phyloP scores from a whole-genome alignment of 2,113 vertebrate genomes.

The Pterocles gutturalis region DNA sequence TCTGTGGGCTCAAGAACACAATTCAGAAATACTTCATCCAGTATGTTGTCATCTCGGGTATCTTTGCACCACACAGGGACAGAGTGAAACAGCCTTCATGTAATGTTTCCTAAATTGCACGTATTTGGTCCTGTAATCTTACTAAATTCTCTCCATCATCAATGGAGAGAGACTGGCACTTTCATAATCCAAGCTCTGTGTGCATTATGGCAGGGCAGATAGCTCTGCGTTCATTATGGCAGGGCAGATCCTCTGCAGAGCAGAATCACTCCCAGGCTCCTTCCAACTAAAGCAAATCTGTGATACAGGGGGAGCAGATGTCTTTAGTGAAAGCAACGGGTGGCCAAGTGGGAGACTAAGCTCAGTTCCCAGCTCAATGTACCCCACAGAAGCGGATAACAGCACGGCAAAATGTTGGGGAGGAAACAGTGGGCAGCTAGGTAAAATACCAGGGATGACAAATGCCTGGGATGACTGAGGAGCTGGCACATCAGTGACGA shows the following conservation, averaged over 20 bases:
- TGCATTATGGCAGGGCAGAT: background rate
- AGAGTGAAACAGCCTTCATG: background rate
- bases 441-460: constrained; percentile 31
- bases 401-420: background rate
- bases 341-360: constrained; percentile 6
- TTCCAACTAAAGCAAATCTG: constrained; percentile 51
- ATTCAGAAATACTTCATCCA: background rate
- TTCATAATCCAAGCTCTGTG: background rate
- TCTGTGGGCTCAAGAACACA: background rate
- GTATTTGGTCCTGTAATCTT: background rate
- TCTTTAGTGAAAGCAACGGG: background rate
- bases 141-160: background rate
- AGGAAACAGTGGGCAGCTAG: constrained; percentile 43
- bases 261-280: background rate
- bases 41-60: background rate
- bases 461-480: constrained; percentile 12
- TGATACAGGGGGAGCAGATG: background rate
- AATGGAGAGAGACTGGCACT: background rate
- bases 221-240: background rate
- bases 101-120: background rate
- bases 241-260: background rate
- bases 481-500: background rate
- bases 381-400: background rate
- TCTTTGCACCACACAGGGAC: background rate
- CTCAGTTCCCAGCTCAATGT: background rate